Conservation (phyloP, 2,888 invertebrate species). For the Maniola hyperantus region DNA sequence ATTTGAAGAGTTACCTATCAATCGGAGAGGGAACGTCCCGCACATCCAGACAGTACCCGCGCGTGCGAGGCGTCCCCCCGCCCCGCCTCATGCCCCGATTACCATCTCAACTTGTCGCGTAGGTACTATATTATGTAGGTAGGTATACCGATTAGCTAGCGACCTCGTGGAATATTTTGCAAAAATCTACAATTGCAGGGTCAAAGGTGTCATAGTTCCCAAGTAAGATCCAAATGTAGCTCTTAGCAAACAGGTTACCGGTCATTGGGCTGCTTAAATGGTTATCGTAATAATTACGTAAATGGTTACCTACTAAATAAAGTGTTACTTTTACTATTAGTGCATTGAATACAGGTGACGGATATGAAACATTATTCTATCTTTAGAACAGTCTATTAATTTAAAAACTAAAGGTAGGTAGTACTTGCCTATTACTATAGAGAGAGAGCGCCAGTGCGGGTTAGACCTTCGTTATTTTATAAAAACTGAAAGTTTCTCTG, state of each 20-base stretch:
- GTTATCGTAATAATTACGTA: slow-evolving; percentile 18
- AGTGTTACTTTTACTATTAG: slow-evolving; percentile 10
- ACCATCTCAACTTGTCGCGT: no score
- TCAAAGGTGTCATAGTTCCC: not conserved
- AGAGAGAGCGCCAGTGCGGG: no score
- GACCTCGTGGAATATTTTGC: not conserved
- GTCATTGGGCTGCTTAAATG: not conserved
- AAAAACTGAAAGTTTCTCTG: no score
- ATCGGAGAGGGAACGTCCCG: no score
- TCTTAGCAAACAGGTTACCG: not conserved
- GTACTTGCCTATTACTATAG: no score
- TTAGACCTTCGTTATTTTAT: no score
- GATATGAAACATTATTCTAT: not conserved
- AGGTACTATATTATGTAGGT: no score
- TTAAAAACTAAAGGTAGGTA: no score
- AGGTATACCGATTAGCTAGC: not conserved
- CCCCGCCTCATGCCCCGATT: no score
- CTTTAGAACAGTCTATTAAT: not conserved
- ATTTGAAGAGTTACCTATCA: no score
- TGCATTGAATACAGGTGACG: not conserved
- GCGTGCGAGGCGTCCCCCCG: no score
- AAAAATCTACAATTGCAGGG: not conserved
- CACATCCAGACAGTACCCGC: no score
- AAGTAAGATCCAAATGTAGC: not conserved
- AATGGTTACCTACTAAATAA: slow-evolving; percentile 4